Base-by-base conservation (phyloP, 2,888 invertebrate genomes). In the Drosophila ezoana region DNA sequence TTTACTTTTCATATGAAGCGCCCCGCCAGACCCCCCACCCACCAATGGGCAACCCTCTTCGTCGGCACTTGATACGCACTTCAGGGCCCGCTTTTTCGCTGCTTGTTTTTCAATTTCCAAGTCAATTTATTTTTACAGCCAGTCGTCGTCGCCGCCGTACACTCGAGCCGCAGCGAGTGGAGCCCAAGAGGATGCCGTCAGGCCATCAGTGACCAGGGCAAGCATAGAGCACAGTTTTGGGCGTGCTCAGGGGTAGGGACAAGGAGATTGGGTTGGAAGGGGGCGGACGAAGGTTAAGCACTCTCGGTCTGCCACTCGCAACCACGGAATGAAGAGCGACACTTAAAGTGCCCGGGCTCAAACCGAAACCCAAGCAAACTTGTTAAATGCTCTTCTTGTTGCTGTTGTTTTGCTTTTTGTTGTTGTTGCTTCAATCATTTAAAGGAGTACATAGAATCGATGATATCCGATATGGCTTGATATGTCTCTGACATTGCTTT, bases 81-180 rank as follows among this genome's bases (percentile, higher is more conserved):
- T 79, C 72, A 62, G 52, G 62, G 61, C 47, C 52, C 76, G 73
- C 53, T 79, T 67, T 71, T 80, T 84, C 65, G 72, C 60, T 60
- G 65, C 52, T 70, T 56, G 49, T 71, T 83, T 82, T 88, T 86
- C 89, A 88, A 88, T 88, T 88, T 88, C 85, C 86, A 88, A 88
- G 82, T 88, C 89, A 88, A 85, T 85, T 85, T 85, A 87, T 87
- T 85, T 85, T 88, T 81, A 85, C 87, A 84, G 74, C 78, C 72
- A 69, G 74, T 60, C 70, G 61, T 67, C 70, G 61, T 61, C 69
- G 69, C 38, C 62, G 77, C 28, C 8, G 28, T 8, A 8, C 65
- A 76, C 77, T 79, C 51, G 68, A 81, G 59, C 47, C 61, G 48
- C 47, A 37, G 16, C 49, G 16, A 40, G 57, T 35, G 23, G 16